A percentile compares a stretch with the other conserved stretches of the same genome.
phyloP scores from a whole-genome alignment of 2,888 invertebrate genomes.

The Chloroclysta siterata region DNA sequence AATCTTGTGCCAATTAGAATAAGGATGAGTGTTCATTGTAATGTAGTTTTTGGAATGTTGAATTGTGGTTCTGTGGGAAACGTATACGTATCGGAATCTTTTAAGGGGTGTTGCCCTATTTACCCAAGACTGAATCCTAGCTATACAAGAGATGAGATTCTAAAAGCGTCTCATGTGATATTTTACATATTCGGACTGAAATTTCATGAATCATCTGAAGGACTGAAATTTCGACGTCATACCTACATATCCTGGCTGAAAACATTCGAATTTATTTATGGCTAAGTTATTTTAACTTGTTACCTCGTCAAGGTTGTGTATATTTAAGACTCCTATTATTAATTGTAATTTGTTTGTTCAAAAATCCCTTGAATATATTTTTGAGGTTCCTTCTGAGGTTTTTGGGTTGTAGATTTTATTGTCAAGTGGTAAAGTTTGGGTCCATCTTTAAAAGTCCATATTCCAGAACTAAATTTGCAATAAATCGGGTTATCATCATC shows the following conservation, averaged over 20 bases:
- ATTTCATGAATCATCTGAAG: slow-evolving; percentile 16
- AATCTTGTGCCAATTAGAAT: slow-evolving; percentile 38
- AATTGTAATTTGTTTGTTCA: neutral
- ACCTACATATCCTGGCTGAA: slow-evolving; percentile 37
- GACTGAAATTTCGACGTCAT: slow-evolving; percentile 17
- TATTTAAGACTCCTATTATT: slow-evolving; percentile 23
- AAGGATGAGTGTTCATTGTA: slow-evolving; percentile 34
- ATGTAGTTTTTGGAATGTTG: slow-evolving; percentile 18
- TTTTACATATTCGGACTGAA: slow-evolving; percentile 27
- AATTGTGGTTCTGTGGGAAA: slow-evolving; percentile 23
- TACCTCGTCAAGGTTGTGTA: slow-evolving; percentile 40
- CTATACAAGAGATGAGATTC: slow-evolving; percentile 38
- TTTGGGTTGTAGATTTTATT: neutral
- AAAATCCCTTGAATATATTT: too few relatives aligned
- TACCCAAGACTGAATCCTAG: slow-evolving; percentile 68
- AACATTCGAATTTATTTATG: slow-evolving; percentile 43
- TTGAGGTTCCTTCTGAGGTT: neutral
- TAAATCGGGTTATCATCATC: too few relatives aligned
- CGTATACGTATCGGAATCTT: slow-evolving; percentile 32
- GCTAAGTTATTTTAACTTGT: slow-evolving; percentile 19
- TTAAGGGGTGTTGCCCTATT: slow-evolving; percentile 18
- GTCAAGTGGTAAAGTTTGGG: slow-evolving; percentile 26
- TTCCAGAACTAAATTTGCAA: neutral
- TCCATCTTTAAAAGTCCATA: slow-evolving; percentile 16
- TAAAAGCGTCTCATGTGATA: slow-evolving; percentile 39